These are phyloP conservation scores for Myathropa florea DNA, from an alignment of 2,888 invertebrate genomes.

Conservation along the genomic window DNA sequence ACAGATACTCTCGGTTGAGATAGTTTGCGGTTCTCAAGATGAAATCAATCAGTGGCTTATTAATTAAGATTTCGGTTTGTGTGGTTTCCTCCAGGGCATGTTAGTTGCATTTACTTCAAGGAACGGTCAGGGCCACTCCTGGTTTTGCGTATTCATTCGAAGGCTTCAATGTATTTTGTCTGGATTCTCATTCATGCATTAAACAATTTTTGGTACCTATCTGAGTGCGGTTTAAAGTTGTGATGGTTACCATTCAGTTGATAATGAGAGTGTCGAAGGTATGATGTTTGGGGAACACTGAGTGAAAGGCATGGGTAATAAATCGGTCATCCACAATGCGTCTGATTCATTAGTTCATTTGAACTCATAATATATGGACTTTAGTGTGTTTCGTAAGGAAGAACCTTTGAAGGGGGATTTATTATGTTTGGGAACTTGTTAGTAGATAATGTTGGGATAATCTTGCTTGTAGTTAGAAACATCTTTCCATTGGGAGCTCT, in stretches of 20 bases:
- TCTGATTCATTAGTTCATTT: too few species aligned
- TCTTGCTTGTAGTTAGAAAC: too few species aligned
- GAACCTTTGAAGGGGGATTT: too few species aligned
- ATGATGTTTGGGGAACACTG: too few species aligned
- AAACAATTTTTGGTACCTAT: background rate
- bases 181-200: background rate
- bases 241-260: background rate
- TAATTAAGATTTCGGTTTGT: conserved; percentile 18
- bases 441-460: too few species aligned
- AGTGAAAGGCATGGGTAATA: too few species aligned
- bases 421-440: too few species aligned
- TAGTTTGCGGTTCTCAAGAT: conserved; percentile 40
- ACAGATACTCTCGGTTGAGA: conserved; percentile 49
- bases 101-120: background rate
- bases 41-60: conserved; percentile 33
- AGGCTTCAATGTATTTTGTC: background rate
- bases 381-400: too few species aligned
- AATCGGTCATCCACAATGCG: too few species aligned
- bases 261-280: background rate
- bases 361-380: too few species aligned
- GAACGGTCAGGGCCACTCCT: background rate
- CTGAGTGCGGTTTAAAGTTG: background rate
- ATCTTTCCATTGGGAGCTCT: too few species aligned
- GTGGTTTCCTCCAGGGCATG: background rate
- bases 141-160: background rate